Conservation (phyloP, 92 coral and sea anemone species). For the Plumapathes pennacea region DNA sequence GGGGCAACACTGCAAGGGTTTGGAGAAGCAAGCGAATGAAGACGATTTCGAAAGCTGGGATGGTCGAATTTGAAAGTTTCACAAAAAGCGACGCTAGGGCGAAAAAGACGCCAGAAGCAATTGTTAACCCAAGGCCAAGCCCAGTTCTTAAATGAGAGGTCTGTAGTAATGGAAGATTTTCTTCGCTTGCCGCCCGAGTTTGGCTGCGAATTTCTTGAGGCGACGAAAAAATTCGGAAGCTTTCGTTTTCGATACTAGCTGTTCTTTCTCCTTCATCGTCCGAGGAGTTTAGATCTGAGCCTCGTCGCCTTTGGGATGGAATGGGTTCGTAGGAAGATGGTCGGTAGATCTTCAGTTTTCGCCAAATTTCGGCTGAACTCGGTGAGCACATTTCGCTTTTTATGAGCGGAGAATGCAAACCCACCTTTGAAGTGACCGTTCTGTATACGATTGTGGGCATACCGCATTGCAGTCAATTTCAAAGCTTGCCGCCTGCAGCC, state of each 20-base stretch:
- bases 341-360: slow-evolving; percentile 19
- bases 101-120: slow-evolving; percentile 65
- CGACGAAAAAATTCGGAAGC: slow-evolving; percentile 72
- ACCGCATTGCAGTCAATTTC: too few species aligned
- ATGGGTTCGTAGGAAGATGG: too few species aligned
- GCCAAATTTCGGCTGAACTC: slow-evolving; percentile 71
- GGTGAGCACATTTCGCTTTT: slow-evolving; percentile 70
- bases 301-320: not conserved
- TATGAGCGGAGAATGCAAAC: too few species aligned
- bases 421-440: too few species aligned
- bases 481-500: too few species aligned
- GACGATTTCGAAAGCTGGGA: slow-evolving; percentile 78
- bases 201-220: slow-evolving; percentile 55
- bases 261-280: slow-evolving; percentile 18
- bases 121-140: slow-evolving; percentile 62
- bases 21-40: slow-evolving; percentile 72
- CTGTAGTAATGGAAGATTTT: slow-evolving; percentile 29
- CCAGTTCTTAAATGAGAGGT: slow-evolving; percentile 40
- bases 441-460: too few species aligned
- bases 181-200: slow-evolving; percentile 43
- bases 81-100: slow-evolving; percentile 81
- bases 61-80: slow-evolving; percentile 72
- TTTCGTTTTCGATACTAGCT: slow-evolving; percentile 53
- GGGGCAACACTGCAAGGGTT: slow-evolving; percentile 65
- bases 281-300: slow-evolving; percentile 8